Percentiles rank a stretch among this genome's conserved stretches.
phyloP scores from a whole-genome alignment of 2,113 vertebrate species.

The Beaufortia kweichowensis region DNA sequence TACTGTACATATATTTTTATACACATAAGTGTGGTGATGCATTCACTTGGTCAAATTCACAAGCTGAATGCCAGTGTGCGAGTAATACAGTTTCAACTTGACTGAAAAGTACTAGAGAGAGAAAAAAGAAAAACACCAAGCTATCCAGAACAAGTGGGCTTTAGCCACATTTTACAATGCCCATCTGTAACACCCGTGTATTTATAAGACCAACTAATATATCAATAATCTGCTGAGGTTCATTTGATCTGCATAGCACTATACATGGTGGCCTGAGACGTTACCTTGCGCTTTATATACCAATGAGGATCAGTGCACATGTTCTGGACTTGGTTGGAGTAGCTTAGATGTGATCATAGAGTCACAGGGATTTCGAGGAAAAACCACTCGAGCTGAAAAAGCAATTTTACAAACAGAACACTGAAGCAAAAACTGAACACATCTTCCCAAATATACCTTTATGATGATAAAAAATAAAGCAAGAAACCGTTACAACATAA shows the following conservation, averaged over 20 bases:
- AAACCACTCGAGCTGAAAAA: conserved; percentile 10
- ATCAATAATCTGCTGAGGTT: conserved; percentile 27
- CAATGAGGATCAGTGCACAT: background rate
- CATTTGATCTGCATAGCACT: conserved; percentile 48
- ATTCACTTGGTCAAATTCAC: conserved; percentile 47
- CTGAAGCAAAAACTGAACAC: conserved; percentile 10
- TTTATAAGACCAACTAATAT: conserved; percentile 25
- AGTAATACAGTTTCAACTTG: conserved; percentile 36
- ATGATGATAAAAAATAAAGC: conserved; percentile 1
- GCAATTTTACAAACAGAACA: conserved; percentile 1
- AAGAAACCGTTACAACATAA: conserved; percentile 4
- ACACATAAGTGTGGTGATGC: conserved; percentile 63
- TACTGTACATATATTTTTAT: conserved; percentile 70
- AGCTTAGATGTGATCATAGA: conserved; percentile 18
- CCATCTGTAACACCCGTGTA: conserved; percentile 2
- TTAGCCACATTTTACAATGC: conserved; percentile 26
- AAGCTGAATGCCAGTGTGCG: conserved; percentile 44
- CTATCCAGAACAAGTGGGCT: conserved; percentile 12
- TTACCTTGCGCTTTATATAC: conserved; percentile 29
- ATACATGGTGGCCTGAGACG: conserved; percentile 36
- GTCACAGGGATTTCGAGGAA: background rate
- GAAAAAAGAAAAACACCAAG: conserved; percentile 21
- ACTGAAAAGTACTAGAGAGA: conserved; percentile 36
- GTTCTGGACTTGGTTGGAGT: conserved; percentile 1
- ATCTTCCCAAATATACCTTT: conserved; percentile 17